Evolutionary conservation across 2,888 invertebrate species (phyloP).

Genomic region (Holacanthella duospinosa): DNA sequence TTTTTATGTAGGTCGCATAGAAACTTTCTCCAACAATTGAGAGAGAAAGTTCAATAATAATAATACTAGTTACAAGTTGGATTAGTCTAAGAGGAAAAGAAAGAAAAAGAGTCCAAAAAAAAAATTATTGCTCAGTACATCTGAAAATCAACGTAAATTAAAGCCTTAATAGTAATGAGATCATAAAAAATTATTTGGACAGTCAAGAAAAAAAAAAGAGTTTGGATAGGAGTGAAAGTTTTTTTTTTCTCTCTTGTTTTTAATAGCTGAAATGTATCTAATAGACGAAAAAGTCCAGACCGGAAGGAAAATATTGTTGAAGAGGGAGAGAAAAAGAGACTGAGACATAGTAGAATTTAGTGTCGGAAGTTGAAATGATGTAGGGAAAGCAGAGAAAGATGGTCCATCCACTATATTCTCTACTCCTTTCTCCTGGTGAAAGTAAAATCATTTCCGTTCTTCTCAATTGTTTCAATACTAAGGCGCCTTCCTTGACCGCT

Average conservation of each 20-base stretch:
- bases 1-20: no score
- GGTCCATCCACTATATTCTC: neutral
- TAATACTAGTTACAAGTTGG: no score
- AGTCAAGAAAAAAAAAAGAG: neutral
- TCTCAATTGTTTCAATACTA: conserved; percentile 29
- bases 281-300: neutral
- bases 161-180: neutral
- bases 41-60: no score
- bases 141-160: neutral
- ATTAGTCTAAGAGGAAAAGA: no score
- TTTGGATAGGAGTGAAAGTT: neutral
- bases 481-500: conserved; percentile 36
- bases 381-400: neutral
- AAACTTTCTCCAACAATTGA: no score
- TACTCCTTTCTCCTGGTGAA: neutral
- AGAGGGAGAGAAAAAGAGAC: conserved; percentile 4
- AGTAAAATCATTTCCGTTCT: conserved; percentile 25
- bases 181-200: neutral
- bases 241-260: neutral
- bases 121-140: no score
- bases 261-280: neutral
- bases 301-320: conserved; percentile 4
- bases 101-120: no score
- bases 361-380: neutral
- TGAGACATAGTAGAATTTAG: neutral